Conservation (phyloP, 2,797 vertebrate genomes). For the Ctenopoma multispine region DNA sequence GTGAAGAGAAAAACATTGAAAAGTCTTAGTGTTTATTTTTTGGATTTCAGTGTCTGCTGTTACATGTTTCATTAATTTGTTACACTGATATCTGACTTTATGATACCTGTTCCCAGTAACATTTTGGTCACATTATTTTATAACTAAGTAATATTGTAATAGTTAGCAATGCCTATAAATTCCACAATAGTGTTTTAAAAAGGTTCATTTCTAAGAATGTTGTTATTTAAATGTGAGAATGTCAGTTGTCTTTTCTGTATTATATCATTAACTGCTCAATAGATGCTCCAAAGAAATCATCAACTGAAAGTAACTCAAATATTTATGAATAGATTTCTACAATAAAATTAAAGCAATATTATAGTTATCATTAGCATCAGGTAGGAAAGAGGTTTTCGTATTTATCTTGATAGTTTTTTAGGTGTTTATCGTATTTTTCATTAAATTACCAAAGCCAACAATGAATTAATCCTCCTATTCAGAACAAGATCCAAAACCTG, state of each 20-base stretch:
- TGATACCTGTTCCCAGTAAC: background rate
- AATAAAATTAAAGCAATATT: background rate
- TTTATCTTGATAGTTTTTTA: background rate
- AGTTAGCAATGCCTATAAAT: background rate
- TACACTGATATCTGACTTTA: background rate
- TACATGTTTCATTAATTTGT: conserved; percentile 3
- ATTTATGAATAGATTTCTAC: background rate
- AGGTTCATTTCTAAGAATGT: conserved; percentile 16
- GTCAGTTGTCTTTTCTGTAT: too few relatives aligned
- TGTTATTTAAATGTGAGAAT: background rate
- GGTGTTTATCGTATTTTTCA: background rate
- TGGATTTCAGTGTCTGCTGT: background rate
- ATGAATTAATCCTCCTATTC: background rate
- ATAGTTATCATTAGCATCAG: background rate
- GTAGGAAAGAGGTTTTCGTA: background rate
- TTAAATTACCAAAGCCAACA: conserved; percentile 3
- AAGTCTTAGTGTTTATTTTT: background rate
- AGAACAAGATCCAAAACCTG: background rate
- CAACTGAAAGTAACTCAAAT: background rate
- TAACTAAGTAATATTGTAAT: background rate
- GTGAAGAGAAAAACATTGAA: background rate
- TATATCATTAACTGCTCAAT: conserved; percentile 3
- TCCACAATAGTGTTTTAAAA: background rate
- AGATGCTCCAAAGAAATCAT: conserved; percentile 5
- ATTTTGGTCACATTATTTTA: background rate